A percentile compares a stretch with the other conserved stretches of the same genome.
Conservation (phyloP, 2,888 invertebrate species). For the Xestia xanthographa region DNA sequence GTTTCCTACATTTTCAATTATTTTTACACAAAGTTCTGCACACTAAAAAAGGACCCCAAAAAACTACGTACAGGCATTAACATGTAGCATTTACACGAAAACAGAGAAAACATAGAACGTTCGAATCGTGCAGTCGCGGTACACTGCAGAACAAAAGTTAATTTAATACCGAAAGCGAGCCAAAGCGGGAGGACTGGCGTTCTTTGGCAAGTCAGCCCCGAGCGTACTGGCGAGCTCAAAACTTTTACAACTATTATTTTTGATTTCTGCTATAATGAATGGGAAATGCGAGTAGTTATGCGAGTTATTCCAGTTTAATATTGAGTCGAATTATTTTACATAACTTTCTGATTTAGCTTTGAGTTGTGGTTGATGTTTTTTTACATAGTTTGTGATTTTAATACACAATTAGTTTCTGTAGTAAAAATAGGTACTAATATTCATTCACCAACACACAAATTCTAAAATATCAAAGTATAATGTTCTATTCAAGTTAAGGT, state of each 20-base stretch:
- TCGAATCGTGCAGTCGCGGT: slow-evolving; percentile 57
- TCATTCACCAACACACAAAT: neutral
- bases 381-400: neutral
- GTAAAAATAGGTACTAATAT: neutral
- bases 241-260: slow-evolving; percentile 38
- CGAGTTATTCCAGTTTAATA: slow-evolving; percentile 24
- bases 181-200: slow-evolving; percentile 63
- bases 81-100: slow-evolving; percentile 54
- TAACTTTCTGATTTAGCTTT: neutral
- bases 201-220: slow-evolving; percentile 64
- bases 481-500: neutral
- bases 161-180: slow-evolving; percentile 68
- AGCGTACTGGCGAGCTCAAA: slow-evolving; percentile 50
- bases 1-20: slow-evolving; percentile 27
- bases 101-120: slow-evolving; percentile 40
- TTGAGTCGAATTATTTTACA: neutral
- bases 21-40: slow-evolving; percentile 28
- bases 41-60: slow-evolving; percentile 33
- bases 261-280: slow-evolving; percentile 41
- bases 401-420: neutral
- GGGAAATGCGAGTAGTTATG: slow-evolving; percentile 28
- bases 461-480: neutral
- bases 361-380: neutral
- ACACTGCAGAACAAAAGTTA: slow-evolving; percentile 67
- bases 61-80: slow-evolving; percentile 37